Evolutionary conservation across 1,140 invertebrate genomes (phyloP), one percentile per base, ranked within the genome.

Genomic region (Magallana ariakensis): DNA sequence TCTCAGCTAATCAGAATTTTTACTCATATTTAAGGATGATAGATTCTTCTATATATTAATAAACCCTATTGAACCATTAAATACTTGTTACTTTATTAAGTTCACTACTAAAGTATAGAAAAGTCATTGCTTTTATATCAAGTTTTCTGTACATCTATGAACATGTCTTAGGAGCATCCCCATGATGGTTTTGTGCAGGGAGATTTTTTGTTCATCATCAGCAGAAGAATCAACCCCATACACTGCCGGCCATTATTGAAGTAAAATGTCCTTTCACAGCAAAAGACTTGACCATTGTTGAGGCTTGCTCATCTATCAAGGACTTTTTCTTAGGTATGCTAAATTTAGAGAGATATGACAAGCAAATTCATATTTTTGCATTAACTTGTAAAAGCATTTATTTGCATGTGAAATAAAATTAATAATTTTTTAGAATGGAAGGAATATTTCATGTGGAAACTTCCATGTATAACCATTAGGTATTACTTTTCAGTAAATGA

Each of bases 121-220:
- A 46, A 46, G 5, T 46, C 33, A 46, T 46, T 46, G 33, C 33
- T 46, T 4, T 46, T 46, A 60, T 75, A 46, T 82, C 15, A 58
- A 54, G 7, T 58, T 16, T 10, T 55, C 33, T 62, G 0, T 46
- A 86, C 15, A 6, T 16, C 19, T n/a, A 11, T 82, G 46, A 13
- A 11, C 13, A 9, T 6, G n/a, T 87, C 15, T 80, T 87, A 60
- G 80, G 86, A 13, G 81, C 57, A 57, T 81, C 85, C 13, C 80
- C 86, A n/a, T 87, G 86, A 87, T 70, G 86, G 86, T 22, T 83
- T 87, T 55, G 70, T 85, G 55, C 84, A 85, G 54, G 84, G 84
- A 15, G 26, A 85, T 22, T 85, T 85, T 53, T 57, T 66, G 62
- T 66, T 9, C 80, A 87, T 53, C 33, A n/a, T 55, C 80, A 87